Evolutionary conservation across 2,888 invertebrate species (phyloP), one percentile per base, ranked within the genome.

Genomic region (Tipula vernalis): DNA sequence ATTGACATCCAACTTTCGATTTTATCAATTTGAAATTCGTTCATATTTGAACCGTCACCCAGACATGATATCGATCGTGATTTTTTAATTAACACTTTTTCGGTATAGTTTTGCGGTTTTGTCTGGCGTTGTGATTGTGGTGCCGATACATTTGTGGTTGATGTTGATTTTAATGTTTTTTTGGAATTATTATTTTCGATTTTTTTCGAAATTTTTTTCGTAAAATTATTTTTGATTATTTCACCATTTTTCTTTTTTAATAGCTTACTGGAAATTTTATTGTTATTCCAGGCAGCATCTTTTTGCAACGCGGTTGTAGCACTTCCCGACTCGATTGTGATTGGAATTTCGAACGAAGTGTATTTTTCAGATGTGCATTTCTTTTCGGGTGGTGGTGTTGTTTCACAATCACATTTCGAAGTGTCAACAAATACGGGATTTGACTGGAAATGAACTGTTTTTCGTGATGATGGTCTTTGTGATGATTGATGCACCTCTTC

Each of bases 1-100:
- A 91, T 89, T 8, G 92, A 91, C 91, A 92, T 92, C 92, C 92
- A 92, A 87, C 91, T 91, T 86, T 91, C 92, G 42, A 92, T 90
- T 88, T 91, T 91, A 87, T 92, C 92, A 87, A 92, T 88, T 88
- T 92, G 90, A 87, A 91, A 91, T 87, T 91, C 91, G 86, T 89
- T 90, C 5, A 91, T 87, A 87, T 90, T 91, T 0, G 90, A 89
- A 86, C 91, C 91, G 87, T 91, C 90, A 0, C 91, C 88, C 41
- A 90, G 87, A 51, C 88, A 89, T 6, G 87, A 86, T 57, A 87
- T 89, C 18, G 89, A 88, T 18, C 88, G 87, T 0, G 89, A 88
- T 87, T 90, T 91, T 36, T 13, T 89, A 51, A 88, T 71, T 15
- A 1, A 71, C 36, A 83, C 15, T 41, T 87, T 86, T 83, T 87